Evolutionary conservation across 1,140 invertebrate genomes (phyloP), one percentile per base, ranked within the genome.

Genomic region (Campoletis sonorensis): DNA sequence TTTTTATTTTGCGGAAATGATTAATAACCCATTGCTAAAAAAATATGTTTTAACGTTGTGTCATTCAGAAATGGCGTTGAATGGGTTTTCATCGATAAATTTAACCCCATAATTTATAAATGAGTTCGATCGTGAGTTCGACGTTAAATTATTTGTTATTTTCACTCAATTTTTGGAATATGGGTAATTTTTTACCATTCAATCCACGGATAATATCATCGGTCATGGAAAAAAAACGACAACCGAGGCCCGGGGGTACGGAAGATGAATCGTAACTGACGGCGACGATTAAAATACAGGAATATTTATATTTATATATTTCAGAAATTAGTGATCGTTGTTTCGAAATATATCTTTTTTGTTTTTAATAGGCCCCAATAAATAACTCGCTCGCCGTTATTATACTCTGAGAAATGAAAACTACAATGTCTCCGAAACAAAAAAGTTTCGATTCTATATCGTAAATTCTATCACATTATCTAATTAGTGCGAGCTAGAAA

Each of bases 401-500:
- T 37, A 37, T 37, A n/a, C n/a, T 37, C 10, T 37, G 37, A 10
- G 10, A 37, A 37, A 37, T 4, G 4, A 4, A 37, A 37, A 37
- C 37, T 23, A 37, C 26, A 2, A 16, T 73, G 4, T 21, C 45
- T 54, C 23, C 40, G 5, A 49, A 30, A 30, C 21, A 7, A 21
- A 30, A 40, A 49, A 23, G 45, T 16, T 26, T 75, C 26, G 37
- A 21, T 51, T 58, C 37, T 16, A 51, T 75, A 75, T 75, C n/a
- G 45, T 75, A 54, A 54, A 51, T 58, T 23, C 72, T 75, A 75
- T 75, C 72, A 75, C 72, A 75, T 75, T 49, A 75, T 51, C 40
- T 26, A 75, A 18, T 51, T 30, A 75, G n/a, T 4, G 30, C 3
- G 21, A 75, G 51, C 51, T 54, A 54, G 16, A 15, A 75, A 75